Percentiles rank a stretch among this genome's conserved stretches.
These are phyloP conservation scores for Aspidiotus rigidus DNA, from an alignment of 2,888 invertebrate species.

Conservation along the genomic window DNA sequence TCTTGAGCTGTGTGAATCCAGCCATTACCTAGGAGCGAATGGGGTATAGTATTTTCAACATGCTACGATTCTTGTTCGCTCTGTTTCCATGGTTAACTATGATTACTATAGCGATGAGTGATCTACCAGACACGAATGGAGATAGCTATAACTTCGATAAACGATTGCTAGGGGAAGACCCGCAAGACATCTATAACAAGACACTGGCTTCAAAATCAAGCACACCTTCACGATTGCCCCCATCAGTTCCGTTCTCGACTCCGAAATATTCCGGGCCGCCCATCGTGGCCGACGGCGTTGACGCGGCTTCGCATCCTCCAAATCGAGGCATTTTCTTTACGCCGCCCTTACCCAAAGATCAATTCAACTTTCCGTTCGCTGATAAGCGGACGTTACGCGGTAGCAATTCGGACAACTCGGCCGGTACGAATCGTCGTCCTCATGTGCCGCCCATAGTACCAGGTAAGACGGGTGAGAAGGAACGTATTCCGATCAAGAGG, in stretches of 20 bases:
- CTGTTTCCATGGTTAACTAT: slow-evolving; percentile 23
- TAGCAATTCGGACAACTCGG: slow-evolving; percentile 51
- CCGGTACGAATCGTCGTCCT: slow-evolving; percentile 62
- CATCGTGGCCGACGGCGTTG: slow-evolving; percentile 12
- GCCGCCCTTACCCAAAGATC: slow-evolving; percentile 73
- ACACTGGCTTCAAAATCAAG: slow-evolving; percentile 27
- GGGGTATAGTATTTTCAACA: slow-evolving; percentile 8
- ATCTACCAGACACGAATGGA: neutral
- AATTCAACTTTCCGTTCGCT: slow-evolving; percentile 69
- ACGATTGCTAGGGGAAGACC: slow-evolving; percentile 22
- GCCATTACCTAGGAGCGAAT: slow-evolving; percentile 2
- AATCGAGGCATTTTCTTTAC: slow-evolving; percentile 66
- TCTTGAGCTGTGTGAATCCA: neutral
- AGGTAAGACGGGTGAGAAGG: slow-evolving; percentile 50
- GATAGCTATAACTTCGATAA: slow-evolving; percentile 3
- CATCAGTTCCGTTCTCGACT: neutral
- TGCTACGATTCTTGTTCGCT: slow-evolving; percentile 11
- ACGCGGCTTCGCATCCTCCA: slow-evolving; percentile 44
- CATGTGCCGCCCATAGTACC: slow-evolving; percentile 69
- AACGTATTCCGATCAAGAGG: slow-evolving; percentile 70
- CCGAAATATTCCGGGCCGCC: slow-evolving; percentile 16
- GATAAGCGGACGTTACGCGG: slow-evolving; percentile 77
- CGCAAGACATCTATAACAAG: slow-evolving; percentile 21
- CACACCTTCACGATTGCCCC: slow-evolving; percentile 9
- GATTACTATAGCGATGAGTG: slow-evolving; percentile 8